Evolutionary conservation across 1,140 invertebrate species (phyloP), one percentile per base, ranked within the genome.

Genomic region (Drosophila insularis): DNA sequence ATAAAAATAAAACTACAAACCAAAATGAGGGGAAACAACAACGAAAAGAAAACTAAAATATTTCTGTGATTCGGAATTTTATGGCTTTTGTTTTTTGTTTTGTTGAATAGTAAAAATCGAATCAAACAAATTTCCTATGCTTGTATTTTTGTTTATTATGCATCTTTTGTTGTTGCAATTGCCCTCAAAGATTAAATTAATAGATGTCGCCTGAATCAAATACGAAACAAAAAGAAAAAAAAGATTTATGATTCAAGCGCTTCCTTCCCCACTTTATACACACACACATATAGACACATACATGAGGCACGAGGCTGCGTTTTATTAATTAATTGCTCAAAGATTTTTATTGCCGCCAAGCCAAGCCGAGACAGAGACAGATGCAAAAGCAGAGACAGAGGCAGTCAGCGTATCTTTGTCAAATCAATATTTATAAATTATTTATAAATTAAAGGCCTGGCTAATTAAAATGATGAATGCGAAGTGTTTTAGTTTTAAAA

Each of bases 391-490:
- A 27, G 32, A 7, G 35, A 23, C 21, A 32, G n/a, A 17, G 40
- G 43, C 60, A 11, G 23, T 3, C 60, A 62, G 43, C 71, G 75
- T 50, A 75, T 75, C 71, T 75, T 75, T 75, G 73, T 75, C 73
- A 63, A 75, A 76, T 76, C 65, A 76, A 77, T 77, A 77, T 77
- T 63, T 79, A 82, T 87, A 87, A 89, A 82, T 89, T 68, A 87
- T 87, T 89, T 89, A 89, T 87, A 80, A 72, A 84, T 87, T 65
- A 67, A 69, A 53, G 69, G 68, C 70, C 66, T 40, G 63, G 54
- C 74, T 78, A 78, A 78, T 78, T 78, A 78, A 77, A 89, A 89
- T 87, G 86, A 87, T 87, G 84, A 84, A 87, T 87, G 76, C 80
- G 78, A 78, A 84, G 68, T 55, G 77, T 74, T 79, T 64, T 31